These are phyloP conservation scores for Orycteropus afer DNA, from an alignment of 2,113 vertebrate species.

Conservation along the genomic window DNA sequence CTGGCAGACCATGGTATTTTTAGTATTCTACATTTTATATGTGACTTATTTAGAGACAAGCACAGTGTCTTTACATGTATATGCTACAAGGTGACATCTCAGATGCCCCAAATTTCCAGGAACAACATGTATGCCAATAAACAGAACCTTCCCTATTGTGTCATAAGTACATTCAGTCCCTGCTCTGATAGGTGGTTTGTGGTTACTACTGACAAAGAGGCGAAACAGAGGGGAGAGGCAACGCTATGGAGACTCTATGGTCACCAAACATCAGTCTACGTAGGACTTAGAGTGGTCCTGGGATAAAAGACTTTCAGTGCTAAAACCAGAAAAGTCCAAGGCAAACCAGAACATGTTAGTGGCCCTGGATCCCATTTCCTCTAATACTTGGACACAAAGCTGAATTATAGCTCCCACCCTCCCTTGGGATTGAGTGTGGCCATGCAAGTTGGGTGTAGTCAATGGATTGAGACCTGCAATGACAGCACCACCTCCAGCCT, in stretches of 20 bases:
- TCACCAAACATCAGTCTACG: background rate
- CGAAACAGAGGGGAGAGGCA: background rate
- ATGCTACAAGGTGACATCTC: background rate
- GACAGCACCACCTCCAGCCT: too few relatives aligned
- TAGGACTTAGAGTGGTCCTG: accelerated
- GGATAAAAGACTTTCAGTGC: background rate
- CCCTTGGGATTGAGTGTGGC: background rate
- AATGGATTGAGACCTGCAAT: background rate
- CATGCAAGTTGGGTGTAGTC: background rate
- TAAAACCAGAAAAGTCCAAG: background rate
- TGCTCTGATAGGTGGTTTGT: background rate
- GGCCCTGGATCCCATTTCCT: background rate
- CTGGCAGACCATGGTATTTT: too few relatives aligned
- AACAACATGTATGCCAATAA: background rate
- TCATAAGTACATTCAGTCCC: background rate
- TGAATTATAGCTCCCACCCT: background rate
- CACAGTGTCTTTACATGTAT: background rate
- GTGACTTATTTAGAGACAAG: background rate
- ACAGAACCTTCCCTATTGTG: background rate
- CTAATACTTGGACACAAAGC: background rate
- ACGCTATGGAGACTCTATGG: background rate
- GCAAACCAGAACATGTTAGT: background rate
- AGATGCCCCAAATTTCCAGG: background rate
- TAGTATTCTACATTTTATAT: background rate
- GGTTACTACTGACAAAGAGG: background rate